Evolutionary conservation across 1,140 invertebrate genomes (phyloP), one percentile per base, ranked within the genome.

Genomic region (Drosophila paulistorum): DNA sequence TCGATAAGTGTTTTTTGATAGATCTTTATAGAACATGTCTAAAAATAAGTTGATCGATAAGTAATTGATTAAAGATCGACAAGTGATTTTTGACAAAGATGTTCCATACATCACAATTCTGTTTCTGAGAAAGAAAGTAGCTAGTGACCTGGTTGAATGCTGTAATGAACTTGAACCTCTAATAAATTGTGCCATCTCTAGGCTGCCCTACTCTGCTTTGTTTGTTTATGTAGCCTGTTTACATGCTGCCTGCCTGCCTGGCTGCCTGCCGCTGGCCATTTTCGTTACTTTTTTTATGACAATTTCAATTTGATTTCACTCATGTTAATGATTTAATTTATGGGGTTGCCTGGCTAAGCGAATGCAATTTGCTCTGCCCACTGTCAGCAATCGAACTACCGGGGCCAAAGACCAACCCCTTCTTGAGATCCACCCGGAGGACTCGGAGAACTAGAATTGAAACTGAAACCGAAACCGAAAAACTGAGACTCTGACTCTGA

Each of bases 281-380:
- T 86, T 86, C 65, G 81, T 71, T 71, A 80, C 83, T 73, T 83
- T 48, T 51, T 51, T 83, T 79, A 78, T 86, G 82, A 81, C 82
- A 81, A 79, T 76, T 74, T 66, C 62, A 71, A 65, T 78, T 70
- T 63, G 61, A 65, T 66, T 60, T 68, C 17, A 26, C 39, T 57
- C 54, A 77, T 75, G 74, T 77, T 77, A 79, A 79, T 79, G 76
- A 72, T 76, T 79, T 89, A 89, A 87, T 87, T 89, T 90, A 90
- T 89, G 81, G 84, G 84, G 84, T 87, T 87, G 84, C 67, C 45
- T 51, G 80, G 73, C 81, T 87, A 89, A 89, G 80, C 85, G 84
- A 89, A 89, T 87, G 67, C 85, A 68, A 84, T 87, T 87, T 84
- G 85, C 57, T 65, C 39, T 78, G 84, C 83, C 76, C 65, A 70